Conservation (phyloP, 2,888 invertebrate species). For the Drosophila tanythrix region DNA sequence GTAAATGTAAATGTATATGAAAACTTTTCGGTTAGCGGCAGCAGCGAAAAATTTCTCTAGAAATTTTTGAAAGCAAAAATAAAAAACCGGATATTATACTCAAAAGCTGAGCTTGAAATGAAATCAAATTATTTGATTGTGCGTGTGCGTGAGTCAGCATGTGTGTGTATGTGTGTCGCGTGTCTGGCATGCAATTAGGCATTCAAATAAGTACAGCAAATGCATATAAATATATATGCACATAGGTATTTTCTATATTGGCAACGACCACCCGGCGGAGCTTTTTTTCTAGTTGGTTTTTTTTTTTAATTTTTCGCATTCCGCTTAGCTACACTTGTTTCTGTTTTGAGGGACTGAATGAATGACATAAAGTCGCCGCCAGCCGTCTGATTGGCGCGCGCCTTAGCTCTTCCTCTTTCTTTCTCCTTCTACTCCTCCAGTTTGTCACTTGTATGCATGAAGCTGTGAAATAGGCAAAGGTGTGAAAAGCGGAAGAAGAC, state of each 20-base stretch:
- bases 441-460: constrained; percentile 30
- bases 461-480: constrained; percentile 37
- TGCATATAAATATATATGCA: constrained; percentile 12
- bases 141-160: constrained; percentile 17
- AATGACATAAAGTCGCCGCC: constrained; percentile 48
- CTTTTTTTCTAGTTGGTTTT: constrained; percentile 8
- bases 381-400: constrained; percentile 66
- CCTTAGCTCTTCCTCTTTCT: constrained; percentile 15
- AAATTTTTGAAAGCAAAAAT: constrained; percentile 79
- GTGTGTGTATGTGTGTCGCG: constrained; percentile 40
- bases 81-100: constrained; percentile 73
- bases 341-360: constrained; percentile 44
- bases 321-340: constrained; percentile 27
- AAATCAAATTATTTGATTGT: constrained; percentile 64
- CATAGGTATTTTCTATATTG: constrained; percentile 15
- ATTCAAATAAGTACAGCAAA: constrained; percentile 46
- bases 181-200: constrained; percentile 63
- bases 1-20: constrained; percentile 10
- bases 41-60: constrained; percentile 73
- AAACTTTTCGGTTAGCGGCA: constrained; percentile 33
- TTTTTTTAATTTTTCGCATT: constrained; percentile 36
- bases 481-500: constrained; percentile 68
- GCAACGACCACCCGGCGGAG: constrained; percentile 40
- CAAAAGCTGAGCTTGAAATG: constrained; percentile 67
- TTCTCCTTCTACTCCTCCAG: background rate